These are phyloP conservation scores for Lepus townsendii DNA, from an alignment of 2,797 vertebrate genomes.

Conservation along the genomic window DNA sequence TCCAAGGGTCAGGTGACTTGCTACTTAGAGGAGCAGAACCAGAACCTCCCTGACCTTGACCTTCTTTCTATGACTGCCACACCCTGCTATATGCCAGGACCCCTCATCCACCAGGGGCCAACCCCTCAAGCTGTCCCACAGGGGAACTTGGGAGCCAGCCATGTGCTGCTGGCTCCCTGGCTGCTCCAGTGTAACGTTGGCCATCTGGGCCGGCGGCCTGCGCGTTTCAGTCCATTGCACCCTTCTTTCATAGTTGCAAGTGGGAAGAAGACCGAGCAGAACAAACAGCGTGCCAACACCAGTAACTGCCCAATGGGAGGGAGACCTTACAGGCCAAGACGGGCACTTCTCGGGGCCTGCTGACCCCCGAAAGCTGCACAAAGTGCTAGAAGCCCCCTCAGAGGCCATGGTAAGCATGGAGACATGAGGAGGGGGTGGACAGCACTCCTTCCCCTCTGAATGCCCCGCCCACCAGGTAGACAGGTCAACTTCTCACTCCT, in stretches of 20 bases:
- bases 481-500: background rate
- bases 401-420: too few relatives aligned
- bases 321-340: background rate
- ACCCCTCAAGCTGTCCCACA: background rate
- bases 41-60: background rate
- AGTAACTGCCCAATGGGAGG: background rate
- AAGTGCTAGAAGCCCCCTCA: background rate
- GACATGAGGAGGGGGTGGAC: background rate
- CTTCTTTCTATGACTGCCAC: background rate
- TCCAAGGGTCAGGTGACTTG: background rate
- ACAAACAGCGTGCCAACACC: background rate
- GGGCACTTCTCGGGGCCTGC: background rate
- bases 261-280: background rate
- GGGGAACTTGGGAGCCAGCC: background rate
- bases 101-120: accelerated
- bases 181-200: background rate
- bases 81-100: background rate
- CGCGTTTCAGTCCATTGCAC: slow-evolving; percentile 7
- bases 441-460: background rate
- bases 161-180: background rate
- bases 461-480: background rate
- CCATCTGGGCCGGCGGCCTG: background rate
- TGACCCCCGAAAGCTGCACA: background rate
- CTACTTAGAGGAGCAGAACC: background rate
- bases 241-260: slow-evolving; percentile 33